Evolutionary conservation across 2,797 vertebrate genomes (phyloP).

Genomic region (Sebastes jordani): DNA sequence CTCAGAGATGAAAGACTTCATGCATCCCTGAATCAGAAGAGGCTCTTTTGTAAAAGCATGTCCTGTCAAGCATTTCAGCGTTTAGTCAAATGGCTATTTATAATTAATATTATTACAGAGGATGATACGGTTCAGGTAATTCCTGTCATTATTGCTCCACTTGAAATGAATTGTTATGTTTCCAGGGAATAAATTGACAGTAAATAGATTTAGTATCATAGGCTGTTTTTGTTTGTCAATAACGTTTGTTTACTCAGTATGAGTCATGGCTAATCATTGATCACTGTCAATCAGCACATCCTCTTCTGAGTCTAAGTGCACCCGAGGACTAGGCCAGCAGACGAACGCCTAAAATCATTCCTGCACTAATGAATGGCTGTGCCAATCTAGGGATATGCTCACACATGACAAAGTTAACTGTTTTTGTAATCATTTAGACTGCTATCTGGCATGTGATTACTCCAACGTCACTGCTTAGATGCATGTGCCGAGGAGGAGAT

Average conservation of each 20-base stretch:
- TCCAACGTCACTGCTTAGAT: not conserved
- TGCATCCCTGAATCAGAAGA: not conserved
- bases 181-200: not conserved
- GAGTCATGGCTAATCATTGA: conserved; percentile 20
- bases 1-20: not conserved
- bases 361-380: conserved; percentile 7
- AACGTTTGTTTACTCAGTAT: conserved; percentile 7
- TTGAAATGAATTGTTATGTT: conserved; percentile 17
- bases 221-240: conserved; percentile 1
- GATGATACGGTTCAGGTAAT: not conserved
- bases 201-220: not conserved
- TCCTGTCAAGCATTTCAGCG: not conserved
- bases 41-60: not conserved
- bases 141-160: not conserved
- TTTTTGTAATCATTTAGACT: not conserved
- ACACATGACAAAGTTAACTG: not conserved
- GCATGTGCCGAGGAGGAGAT: not conserved
- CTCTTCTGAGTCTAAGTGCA: not conserved
- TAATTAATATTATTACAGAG: not conserved
- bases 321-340: not conserved
- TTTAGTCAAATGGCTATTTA: not conserved
- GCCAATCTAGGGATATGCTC: conserved; percentile 6
- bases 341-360: conserved; percentile 19
- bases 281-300: not conserved
- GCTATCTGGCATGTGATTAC: not conserved